Conservation (phyloP, 2,113 vertebrate genomes). For the Nycticebus coucang region DNA sequence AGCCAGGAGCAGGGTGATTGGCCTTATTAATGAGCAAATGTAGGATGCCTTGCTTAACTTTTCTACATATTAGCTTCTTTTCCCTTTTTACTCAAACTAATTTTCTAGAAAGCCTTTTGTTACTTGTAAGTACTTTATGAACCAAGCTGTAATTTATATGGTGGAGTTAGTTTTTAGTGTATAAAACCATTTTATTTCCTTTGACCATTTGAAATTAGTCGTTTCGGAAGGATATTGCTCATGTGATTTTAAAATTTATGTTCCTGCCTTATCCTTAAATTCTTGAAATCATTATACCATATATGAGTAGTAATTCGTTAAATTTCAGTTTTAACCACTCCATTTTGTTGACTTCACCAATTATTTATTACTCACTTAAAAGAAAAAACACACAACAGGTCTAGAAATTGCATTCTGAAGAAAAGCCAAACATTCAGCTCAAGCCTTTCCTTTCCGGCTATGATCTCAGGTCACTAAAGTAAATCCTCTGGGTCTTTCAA, state of each 20-base stretch:
- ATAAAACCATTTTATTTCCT: not conserved
- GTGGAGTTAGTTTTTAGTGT: not conserved
- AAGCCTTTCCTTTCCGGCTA: not conserved
- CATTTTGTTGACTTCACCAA: slow-evolving; percentile 2
- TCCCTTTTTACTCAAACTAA: not conserved
- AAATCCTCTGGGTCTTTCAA: not conserved
- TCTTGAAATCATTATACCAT: not conserved
- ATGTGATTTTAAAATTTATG: slow-evolving; percentile 20
- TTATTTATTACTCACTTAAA: not conserved
- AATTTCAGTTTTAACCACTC: slow-evolving; percentile 19
- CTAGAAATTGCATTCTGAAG: slow-evolving; percentile 21
- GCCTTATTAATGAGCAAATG: not conserved
- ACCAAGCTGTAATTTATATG: not conserved
- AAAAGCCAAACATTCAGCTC: slow-evolving; percentile 13
- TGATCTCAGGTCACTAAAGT: not conserved
- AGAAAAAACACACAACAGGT: not conserved
- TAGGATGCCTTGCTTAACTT: not conserved
- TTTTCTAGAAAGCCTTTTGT: slow-evolving; percentile 41
- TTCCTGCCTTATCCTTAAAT: not conserved
- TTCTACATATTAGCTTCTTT: not conserved
- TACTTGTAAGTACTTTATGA: not conserved
- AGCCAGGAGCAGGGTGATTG: slow-evolving; percentile 7
- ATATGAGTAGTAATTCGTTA: slow-evolving; percentile 21
- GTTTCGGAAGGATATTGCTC: not conserved
- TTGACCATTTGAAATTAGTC: slow-evolving; percentile 18